Evolutionary conservation across 2,888 invertebrate species (phyloP).

Genomic region (Parochlus steinenii): DNA sequence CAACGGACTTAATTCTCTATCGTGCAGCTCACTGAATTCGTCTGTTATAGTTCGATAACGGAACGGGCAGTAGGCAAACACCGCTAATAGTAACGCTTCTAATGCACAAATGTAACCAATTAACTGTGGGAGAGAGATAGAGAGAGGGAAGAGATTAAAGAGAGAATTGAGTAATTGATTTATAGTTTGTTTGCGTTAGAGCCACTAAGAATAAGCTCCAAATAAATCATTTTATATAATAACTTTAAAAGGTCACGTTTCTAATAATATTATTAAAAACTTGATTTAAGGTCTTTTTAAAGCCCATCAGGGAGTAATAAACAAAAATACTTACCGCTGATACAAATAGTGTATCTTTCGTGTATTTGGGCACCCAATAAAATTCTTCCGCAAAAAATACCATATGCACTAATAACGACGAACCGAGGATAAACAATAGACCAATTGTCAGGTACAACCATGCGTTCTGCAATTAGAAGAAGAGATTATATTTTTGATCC

Average conservation of each 20-base stretch:
- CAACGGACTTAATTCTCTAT: conserved; percentile 35
- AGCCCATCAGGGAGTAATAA: too few species aligned
- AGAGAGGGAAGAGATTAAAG: background rate
- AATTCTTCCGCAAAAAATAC: conserved; percentile 46
- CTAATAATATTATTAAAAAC: too few species aligned
- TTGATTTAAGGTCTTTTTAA: too few species aligned
- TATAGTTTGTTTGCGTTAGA: background rate
- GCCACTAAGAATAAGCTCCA: background rate
- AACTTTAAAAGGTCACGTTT: background rate
- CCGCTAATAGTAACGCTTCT: conserved; percentile 39
- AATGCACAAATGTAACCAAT: conserved; percentile 43
- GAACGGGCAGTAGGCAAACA: conserved; percentile 41
- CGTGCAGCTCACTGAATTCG: conserved; percentile 40
- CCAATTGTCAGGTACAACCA: conserved; percentile 57
- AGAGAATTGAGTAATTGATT: background rate
- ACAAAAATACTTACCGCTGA: conserved; percentile 38
- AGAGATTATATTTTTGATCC: too few species aligned
- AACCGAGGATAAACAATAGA: conserved; percentile 50
- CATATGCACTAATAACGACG: conserved; percentile 51
- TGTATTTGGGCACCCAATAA: conserved; percentile 52
- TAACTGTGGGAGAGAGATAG: conserved; percentile 29
- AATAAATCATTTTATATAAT: conserved; percentile 1
- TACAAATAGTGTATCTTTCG: conserved; percentile 49
- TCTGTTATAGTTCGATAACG: conserved; percentile 27
- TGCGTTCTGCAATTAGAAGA: conserved; percentile 41